Evolutionary conservation across 2,888 invertebrate species (phyloP).

Genomic region (Scelioninae gen. 1): DNA sequence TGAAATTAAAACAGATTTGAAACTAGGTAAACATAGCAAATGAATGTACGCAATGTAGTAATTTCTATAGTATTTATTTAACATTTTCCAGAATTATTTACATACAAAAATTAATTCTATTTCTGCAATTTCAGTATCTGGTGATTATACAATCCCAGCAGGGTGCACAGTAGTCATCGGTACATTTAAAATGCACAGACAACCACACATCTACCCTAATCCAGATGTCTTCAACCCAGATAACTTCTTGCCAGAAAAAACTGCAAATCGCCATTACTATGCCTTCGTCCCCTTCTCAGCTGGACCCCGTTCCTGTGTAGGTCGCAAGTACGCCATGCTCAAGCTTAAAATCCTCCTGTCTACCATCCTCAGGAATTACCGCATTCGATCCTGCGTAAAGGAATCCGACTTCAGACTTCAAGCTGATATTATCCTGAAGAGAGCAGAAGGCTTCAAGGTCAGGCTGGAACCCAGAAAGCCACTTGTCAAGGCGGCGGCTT

Average conservation of each 20-base stretch:
- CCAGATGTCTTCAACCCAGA: conserved; percentile 91
- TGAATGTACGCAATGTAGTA: no score
- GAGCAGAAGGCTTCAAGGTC: conserved; percentile 89
- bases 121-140: conserved; percentile 85
- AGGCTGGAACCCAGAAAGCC: conserved; percentile 79
- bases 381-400: conserved; percentile 87
- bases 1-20: conserved; percentile 88
- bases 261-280: conserved; percentile 91
- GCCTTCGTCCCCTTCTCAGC: conserved; percentile 92
- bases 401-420: conserved; percentile 89
- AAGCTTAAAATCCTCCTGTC: conserved; percentile 90
- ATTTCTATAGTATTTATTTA: no score
- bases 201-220: conserved; percentile 88
- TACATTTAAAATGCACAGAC: conserved; percentile 89
- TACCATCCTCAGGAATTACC: conserved; percentile 89
- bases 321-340: conserved; percentile 92
- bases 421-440: conserved; percentile 90
- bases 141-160: conserved; percentile 88
- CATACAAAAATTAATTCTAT: no score
- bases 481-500: conserved; percentile 72
- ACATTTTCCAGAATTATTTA: no score
- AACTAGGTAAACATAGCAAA: conserved; percentile 85
- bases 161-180: conserved; percentile 89
- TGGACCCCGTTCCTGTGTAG: conserved; percentile 92
- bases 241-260: conserved; percentile 91